Evolutionary conservation across 2,888 invertebrate genomes (phyloP).

Genomic region (Apantesis nais): DNA sequence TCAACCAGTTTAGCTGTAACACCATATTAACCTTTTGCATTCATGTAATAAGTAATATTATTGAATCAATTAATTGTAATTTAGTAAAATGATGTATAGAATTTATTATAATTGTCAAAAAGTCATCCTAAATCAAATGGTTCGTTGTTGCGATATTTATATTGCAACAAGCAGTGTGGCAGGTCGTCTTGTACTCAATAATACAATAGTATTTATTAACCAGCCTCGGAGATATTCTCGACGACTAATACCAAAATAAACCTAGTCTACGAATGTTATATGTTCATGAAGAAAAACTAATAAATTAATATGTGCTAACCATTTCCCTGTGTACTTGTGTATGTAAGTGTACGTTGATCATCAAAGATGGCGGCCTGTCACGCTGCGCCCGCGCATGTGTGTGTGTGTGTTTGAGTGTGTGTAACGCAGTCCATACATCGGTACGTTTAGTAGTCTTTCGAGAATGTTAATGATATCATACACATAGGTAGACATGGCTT

Average conservation of each 20-base stretch:
- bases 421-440: constrained; percentile 51
- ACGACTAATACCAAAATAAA: constrained; percentile 43
- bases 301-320: constrained; percentile 6
- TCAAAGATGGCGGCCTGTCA: constrained; percentile 49
- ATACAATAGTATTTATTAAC: no score
- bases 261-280: constrained; percentile 42
- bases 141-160: constrained; percentile 43
- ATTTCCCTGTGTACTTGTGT: constrained; percentile 25
- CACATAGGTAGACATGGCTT: constrained; percentile 76
- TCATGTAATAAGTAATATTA: not conserved
- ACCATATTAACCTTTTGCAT: not conserved
- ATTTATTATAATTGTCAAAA: constrained; percentile 16
- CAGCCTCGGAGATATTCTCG: constrained; percentile 21
- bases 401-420: constrained; percentile 48
- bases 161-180: constrained; percentile 42
- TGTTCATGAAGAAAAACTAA: constrained; percentile 27
- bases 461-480: constrained; percentile 68
- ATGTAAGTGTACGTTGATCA: constrained; percentile 28
- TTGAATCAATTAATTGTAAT: constrained; percentile 4
- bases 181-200: constrained; percentile 32
- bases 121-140: constrained; percentile 19
- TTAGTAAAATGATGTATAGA: constrained; percentile 15
- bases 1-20: no score
- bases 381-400: constrained; percentile 34
- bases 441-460: constrained; percentile 60